These are phyloP conservation scores for Diploptera punctata DNA, from an alignment of 2,888 invertebrate species.

Conservation along the genomic window DNA sequence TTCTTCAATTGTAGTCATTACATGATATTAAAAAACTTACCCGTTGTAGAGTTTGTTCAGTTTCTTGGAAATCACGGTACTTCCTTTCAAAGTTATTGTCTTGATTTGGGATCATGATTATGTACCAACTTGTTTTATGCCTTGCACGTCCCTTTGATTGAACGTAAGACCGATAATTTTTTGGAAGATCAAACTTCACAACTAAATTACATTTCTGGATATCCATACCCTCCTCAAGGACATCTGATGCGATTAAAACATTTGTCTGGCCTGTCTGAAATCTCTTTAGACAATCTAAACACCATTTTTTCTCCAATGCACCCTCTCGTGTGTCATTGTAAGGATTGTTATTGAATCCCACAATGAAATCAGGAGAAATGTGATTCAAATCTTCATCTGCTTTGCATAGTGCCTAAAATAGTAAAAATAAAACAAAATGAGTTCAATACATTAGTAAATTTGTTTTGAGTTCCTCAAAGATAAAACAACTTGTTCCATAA, in stretches of 20 bases:
- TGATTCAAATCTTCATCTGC: constrained; percentile 61
- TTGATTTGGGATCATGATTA: constrained; percentile 59
- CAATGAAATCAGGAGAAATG: constrained; percentile 72
- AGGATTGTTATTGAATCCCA: constrained; percentile 69
- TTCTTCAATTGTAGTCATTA: too few relatives aligned
- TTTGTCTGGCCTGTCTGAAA: constrained; percentile 68
- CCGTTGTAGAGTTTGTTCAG: constrained; percentile 28
- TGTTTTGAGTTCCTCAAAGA: too few relatives aligned
- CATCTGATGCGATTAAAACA: constrained; percentile 75
- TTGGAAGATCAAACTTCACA: constrained; percentile 72
- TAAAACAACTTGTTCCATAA: too few relatives aligned
- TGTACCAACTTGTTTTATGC: constrained; percentile 64
- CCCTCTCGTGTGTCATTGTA: constrained; percentile 63
- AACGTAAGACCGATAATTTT: constrained; percentile 81
- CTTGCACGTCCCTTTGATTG: constrained; percentile 78
- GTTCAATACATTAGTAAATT: background rate
- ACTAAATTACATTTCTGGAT: constrained; percentile 83
- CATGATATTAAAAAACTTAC: too few relatives aligned
- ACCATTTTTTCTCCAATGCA: constrained; percentile 61
- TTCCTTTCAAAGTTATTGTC: constrained; percentile 50
- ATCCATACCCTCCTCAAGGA: constrained; percentile 91
- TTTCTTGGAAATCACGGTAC: constrained; percentile 6
- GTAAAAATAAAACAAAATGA: too few relatives aligned
- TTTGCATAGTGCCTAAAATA: constrained; percentile 49
- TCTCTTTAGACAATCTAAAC: constrained; percentile 59